phyloP scores from a whole-genome alignment of 2,797 vertebrate species.

The Okamejei kenojei region DNA sequence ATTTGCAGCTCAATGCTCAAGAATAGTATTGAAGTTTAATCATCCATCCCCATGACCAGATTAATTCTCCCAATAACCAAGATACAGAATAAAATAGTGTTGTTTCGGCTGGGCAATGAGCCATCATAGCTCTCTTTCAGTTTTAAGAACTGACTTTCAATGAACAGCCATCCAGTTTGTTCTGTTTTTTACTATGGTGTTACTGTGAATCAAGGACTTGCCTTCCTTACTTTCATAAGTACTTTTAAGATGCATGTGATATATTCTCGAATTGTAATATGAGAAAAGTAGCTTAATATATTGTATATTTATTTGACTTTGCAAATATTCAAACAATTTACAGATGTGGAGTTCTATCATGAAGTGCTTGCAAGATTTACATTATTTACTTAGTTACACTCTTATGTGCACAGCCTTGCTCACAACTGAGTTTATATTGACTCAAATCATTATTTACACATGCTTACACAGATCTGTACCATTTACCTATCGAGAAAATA shows the following conservation, averaged over 20 bases:
- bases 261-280: neutral
- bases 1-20: neutral
- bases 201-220: neutral
- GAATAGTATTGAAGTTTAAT: neutral
- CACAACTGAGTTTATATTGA: neutral
- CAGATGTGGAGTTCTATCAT: neutral
- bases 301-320: neutral
- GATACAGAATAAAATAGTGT: neutral
- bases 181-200: neutral
- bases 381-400: constrained; percentile 15
- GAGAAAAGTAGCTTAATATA: neutral
- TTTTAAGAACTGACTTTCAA: neutral
- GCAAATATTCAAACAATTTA: neutral
- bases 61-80: constrained; percentile 7
- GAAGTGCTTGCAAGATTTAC: neutral
- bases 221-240: neutral
- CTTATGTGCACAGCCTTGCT: neutral
- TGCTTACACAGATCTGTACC: neutral
- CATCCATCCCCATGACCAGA: neutral
- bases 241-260: neutral
- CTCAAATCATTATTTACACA: constrained; percentile 29
- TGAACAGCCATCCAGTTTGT: neutral
- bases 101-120: neutral
- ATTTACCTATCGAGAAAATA: neutral
- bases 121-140: neutral